Base-by-base conservation (phyloP, 2,113 vertebrate genomes). In the Danionella cerebrum region DNA sequence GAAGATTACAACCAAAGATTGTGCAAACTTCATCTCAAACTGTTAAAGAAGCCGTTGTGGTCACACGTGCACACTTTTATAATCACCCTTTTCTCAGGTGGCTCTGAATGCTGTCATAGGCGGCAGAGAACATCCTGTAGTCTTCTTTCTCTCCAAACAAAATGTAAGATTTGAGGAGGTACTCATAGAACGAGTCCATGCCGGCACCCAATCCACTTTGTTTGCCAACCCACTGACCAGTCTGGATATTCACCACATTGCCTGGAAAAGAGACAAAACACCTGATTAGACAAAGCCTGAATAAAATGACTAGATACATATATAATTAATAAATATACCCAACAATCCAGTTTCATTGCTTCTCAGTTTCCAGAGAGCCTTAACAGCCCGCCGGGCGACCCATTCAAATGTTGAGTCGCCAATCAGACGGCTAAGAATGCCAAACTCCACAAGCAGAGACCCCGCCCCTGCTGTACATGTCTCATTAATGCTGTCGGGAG, bases 141-240 rank as follows among this genome's bases (percentile, higher is more conserved):
- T 99, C 97, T 50, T 98, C 96, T 52, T 89, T 89, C 64, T 98
- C 94, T 70, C 97, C 97, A 78, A 99, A 99, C 19, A 99, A 90
- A 68, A 99, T 95, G 85, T 99, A 98, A 0, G 97, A 95, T 72
- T 99, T 99, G 41, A 99, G 89, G 58, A 99, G 89, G 74, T 99
- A 99, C 73, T 99, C 97, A 13, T 95, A 98, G 84, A 99, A 99
- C 0, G 96, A 99, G 70, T 99, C 97, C 54, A 92, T 91, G 1
- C 97, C 97, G 1, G 96, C 96, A 38, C 97, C 97, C 52, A 99
- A 76, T 2, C 96, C 97, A n/a, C 97, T 99, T 75, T 98, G 97
- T 82, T 91, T 97, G 18, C 94, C 89, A 48, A 98, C 92, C 97
- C 97, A 99, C 19, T 92, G 91, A 41, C 96, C 97, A 1, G 96